Conservation (phyloP, 2,797 vertebrate genomes). For the Acrocephalus scirpaceus region DNA sequence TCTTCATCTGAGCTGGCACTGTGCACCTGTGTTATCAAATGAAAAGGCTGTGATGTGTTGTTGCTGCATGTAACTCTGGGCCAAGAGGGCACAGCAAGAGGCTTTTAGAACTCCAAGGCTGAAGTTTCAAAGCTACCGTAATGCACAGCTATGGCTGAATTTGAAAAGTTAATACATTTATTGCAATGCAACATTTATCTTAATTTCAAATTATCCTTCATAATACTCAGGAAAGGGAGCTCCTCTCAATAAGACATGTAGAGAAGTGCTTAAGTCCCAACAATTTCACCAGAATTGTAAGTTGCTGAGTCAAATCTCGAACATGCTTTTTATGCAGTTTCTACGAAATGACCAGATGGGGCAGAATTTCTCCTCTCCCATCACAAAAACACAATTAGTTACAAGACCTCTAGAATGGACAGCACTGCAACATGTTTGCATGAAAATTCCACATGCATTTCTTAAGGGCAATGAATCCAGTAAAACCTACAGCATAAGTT, state of each 20-base stretch:
- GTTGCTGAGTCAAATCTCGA: neutral
- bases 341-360: neutral
- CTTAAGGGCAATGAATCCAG: neutral
- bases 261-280: neutral
- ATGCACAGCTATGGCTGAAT: neutral
- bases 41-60: neutral
- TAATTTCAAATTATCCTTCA: neutral
- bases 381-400: neutral
- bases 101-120: neutral
- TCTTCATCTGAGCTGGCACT: slow-evolving; percentile 66
- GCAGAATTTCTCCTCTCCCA: neutral
- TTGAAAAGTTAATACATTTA: neutral
- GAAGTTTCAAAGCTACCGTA: neutral
- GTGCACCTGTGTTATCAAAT: slow-evolving; percentile 40
- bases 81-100: neutral
- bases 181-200: neutral
- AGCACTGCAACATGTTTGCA: neutral
- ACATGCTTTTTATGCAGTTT: neutral
- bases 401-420: neutral
- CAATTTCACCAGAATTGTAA: neutral
- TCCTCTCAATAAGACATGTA: neutral
- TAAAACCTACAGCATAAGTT: neutral
- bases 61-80: neutral
- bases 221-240: neutral
- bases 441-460: neutral